Evolutionary conservation across 2,797 vertebrate genomes (phyloP), one percentile per base, ranked within the genome.

Genomic region (Chloroceryle amazona): DNA sequence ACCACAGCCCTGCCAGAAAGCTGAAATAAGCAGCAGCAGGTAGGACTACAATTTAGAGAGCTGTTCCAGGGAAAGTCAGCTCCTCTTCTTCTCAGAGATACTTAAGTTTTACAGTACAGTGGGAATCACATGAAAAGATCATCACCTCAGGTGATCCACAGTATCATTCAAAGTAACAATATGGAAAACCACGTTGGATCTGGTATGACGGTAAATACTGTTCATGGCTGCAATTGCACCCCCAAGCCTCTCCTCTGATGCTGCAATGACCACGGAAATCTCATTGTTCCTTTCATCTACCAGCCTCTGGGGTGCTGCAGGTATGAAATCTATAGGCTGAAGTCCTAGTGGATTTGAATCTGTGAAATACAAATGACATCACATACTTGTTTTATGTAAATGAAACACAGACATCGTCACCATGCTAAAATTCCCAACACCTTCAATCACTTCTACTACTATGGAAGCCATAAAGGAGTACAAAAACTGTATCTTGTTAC

Each of bases 181-280:
- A 91, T 99, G 98, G 98, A 99, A 99, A 25, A 99, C 97, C 66
- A 99, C 98, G 2, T 98, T 99, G 97, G 99, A 98, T 95, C 96
- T 99, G 70, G 98, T 99, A 96, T 99, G 99, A 63, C 85, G 98
- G 93, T 98, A 98, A 97, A 99, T 97, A 61, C 99, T 99, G 97
- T 99, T 99, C 95, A 99, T 99, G 66, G 99, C 99, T 83, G 99
- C 98, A 37, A 99, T 98, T 39, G 98, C 98, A 49, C 99, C 99
- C 14, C 99, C 99, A 0, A 99, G 99, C 94, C 99, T 98, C 41
- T 99, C 99, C 95, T 99, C 99, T 1, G 98, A 98, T 25, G 99
- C 99, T 20, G 99, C 98, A 94, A 99, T 99, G 93, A 99, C 96
- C 93, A 99, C 98, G 10, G 99, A 98, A 89, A 99, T 99, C 96